Conservation (phyloP, 1,140 invertebrate species). For the Pygmarrhopalites habei region DNA sequence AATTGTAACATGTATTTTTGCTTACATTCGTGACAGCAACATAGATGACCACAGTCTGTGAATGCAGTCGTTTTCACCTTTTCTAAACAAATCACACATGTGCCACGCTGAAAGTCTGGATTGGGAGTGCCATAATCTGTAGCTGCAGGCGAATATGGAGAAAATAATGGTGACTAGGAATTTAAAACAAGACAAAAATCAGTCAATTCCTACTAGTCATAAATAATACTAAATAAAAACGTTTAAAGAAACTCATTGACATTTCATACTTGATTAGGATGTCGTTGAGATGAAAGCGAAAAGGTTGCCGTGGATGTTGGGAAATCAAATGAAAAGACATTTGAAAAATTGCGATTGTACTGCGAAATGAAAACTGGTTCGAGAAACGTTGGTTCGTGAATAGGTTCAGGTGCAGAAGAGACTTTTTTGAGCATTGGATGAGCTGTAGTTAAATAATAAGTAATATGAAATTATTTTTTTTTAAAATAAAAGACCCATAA, state of each 20-base stretch:
- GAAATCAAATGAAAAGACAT: no score
- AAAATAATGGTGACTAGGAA: neutral
- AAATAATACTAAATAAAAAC: neutral
- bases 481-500: neutral
- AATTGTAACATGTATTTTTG: no score
- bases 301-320: no score
- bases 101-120: neutral
- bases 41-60: constrained; percentile 2
- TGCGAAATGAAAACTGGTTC: no score
- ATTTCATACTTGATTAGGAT: no score
- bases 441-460: neutral
- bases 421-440: neutral
- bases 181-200: neutral
- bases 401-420: neutral
- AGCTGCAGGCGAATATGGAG: no score
- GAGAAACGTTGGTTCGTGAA: no score
- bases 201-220: neutral
- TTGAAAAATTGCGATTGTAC: no score
- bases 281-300: no score
- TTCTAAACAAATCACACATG: constrained; percentile 3
- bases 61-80: neutral
- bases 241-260: neutral
- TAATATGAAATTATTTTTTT: neutral
- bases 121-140: no score
- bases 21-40: neutral